Conservation (phyloP, 2,113 vertebrate genomes). For the Empidonax alnorum region DNA sequence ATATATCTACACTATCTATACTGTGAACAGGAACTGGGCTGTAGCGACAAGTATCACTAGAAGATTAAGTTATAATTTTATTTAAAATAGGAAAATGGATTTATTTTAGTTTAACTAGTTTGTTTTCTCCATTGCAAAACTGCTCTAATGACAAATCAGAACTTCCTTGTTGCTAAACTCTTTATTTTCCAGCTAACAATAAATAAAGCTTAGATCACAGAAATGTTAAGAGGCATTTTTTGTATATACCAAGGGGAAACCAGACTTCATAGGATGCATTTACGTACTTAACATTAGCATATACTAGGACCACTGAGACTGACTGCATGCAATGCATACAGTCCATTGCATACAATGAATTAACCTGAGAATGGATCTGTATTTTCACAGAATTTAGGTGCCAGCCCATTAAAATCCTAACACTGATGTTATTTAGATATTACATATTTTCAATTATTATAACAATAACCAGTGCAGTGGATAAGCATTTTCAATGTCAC, state of each 20-base stretch:
- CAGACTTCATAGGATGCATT: constrained; percentile 35
- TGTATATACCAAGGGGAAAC: background rate
- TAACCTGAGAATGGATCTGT: background rate
- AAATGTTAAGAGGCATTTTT: constrained; percentile 21
- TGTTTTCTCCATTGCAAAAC: background rate
- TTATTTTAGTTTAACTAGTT: background rate
- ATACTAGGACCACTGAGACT: background rate
- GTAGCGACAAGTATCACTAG: background rate
- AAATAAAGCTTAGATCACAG: background rate
- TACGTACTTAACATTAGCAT: constrained; percentile 34
- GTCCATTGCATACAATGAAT: background rate
- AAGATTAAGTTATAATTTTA: background rate
- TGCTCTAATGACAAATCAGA: background rate
- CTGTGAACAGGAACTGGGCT: background rate
- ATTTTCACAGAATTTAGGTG: background rate
- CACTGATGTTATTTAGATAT: background rate
- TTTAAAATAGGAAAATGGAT: background rate
- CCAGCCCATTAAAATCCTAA: background rate
- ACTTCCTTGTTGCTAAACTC: background rate
- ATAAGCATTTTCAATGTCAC: background rate
- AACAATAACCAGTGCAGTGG: background rate
- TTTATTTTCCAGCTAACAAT: background rate
- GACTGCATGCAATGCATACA: background rate
- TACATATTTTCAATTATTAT: background rate
- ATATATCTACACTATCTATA: background rate